phyloP scores from a whole-genome alignment of 2,113 vertebrate species.

The Loxodonta africana region DNA sequence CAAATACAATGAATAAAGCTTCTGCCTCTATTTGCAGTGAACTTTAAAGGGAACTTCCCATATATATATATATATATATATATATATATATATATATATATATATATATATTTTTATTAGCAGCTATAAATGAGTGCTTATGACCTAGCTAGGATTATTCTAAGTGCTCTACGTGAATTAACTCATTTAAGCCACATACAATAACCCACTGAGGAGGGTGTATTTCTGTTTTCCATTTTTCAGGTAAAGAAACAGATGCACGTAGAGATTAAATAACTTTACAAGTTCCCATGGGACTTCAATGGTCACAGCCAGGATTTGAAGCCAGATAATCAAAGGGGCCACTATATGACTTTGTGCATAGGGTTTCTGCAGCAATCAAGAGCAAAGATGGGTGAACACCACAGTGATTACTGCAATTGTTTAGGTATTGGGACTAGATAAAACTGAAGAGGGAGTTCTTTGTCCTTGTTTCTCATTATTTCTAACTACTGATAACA shows the following conservation, averaged over 20 bases:
- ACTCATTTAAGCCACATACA: background rate
- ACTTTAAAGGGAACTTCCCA: background rate
- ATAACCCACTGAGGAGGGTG: background rate
- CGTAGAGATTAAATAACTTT: background rate
- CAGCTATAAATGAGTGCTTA: background rate
- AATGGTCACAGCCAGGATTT: background rate
- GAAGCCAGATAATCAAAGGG: background rate
- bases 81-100: too few species aligned
- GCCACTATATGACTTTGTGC: background rate
- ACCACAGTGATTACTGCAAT: background rate
- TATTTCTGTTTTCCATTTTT: slow-evolving; percentile 42
- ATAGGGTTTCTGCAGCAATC: background rate
- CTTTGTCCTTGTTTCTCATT: background rate
- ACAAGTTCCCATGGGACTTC: background rate
- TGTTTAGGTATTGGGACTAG: background rate
- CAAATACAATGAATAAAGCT: background rate
- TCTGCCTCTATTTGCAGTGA: background rate
- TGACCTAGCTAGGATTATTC: background rate
- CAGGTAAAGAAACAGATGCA: slow-evolving; percentile 28
- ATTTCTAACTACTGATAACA: slow-evolving; percentile 10
- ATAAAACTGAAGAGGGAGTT: background rate
- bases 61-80: too few species aligned
- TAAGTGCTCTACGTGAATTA: slow-evolving; percentile 2
- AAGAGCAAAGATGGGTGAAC: background rate
- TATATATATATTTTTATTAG: background rate